A percentile compares a stretch with the other conserved stretches of the same genome.
phyloP scores from a whole-genome alignment of 2,113 vertebrate genomes.

The Quiscalus mexicanus region DNA sequence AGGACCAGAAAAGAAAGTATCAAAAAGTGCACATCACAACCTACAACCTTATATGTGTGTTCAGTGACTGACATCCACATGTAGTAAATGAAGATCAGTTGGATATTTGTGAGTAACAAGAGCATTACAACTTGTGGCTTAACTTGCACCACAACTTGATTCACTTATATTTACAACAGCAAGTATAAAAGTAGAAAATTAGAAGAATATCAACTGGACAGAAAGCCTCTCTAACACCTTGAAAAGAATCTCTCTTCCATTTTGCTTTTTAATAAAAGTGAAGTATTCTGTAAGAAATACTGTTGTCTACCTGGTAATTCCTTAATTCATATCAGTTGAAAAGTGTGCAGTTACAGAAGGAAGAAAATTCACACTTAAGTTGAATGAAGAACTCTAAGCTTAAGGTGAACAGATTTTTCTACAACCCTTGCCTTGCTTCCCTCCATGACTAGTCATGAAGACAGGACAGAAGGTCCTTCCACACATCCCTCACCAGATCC shows the following conservation, averaged over 20 bases:
- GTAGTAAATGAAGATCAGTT: background rate
- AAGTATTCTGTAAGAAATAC: background rate
- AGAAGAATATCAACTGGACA: background rate
- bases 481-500: slow-evolving; percentile 52
- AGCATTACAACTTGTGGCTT: background rate
- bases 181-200: background rate
- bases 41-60: background rate
- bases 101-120: background rate
- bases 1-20: background rate
- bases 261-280: background rate
- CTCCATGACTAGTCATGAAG: slow-evolving; percentile 9
- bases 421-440: background rate
- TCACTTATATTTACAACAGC: background rate
- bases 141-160: background rate
- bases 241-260: background rate
- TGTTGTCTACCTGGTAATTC: background rate
- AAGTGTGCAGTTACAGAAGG: background rate
- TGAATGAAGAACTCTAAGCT: background rate
- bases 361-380: background rate
- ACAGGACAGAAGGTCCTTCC: slow-evolving; percentile 59
- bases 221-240: background rate
- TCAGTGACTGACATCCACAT: background rate
- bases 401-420: background rate
- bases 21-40: background rate
- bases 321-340: background rate